Evolutionary conservation across 2,113 vertebrate species (phyloP).

Genomic region (Dicaeum eximium): DNA sequence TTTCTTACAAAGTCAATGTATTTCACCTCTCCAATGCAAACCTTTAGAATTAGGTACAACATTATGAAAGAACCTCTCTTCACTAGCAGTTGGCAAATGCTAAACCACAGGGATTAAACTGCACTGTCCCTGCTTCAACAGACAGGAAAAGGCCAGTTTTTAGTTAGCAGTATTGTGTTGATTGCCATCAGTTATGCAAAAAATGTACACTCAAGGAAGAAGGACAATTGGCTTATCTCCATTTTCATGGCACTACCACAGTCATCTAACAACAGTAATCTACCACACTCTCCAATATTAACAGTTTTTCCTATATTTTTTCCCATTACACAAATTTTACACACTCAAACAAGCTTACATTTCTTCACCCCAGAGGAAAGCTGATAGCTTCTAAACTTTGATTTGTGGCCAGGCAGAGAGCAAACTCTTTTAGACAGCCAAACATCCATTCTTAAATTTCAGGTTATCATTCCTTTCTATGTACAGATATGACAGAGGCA

Average conservation of each 20-base stretch:
- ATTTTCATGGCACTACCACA: not conserved
- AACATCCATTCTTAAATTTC: not conserved
- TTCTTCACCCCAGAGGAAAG: not conserved
- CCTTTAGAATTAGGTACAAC: not conserved
- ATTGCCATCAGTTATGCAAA: not conserved
- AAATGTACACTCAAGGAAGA: not conserved
- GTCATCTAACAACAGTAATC: not conserved
- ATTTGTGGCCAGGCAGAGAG: not conserved
- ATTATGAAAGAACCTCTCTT: not conserved
- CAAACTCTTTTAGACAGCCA: not conserved
- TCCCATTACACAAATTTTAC: not conserved
- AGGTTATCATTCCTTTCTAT: not conserved
- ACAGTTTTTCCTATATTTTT: not conserved
- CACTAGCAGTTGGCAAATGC: accelerated
- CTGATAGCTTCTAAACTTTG: not conserved
- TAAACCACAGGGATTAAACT: not conserved
- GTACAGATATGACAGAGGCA: not conserved
- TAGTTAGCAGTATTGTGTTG: not conserved
- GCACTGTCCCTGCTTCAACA: accelerated
- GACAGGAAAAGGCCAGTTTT: not conserved
- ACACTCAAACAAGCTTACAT: not conserved
- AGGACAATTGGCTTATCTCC: not conserved
- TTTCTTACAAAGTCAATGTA: not conserved
- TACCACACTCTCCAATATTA: not conserved
- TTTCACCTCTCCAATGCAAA: not conserved